Evolutionary conservation across 2,888 invertebrate genomes (phyloP).

Genomic region (Drosophila yooni): DNA sequence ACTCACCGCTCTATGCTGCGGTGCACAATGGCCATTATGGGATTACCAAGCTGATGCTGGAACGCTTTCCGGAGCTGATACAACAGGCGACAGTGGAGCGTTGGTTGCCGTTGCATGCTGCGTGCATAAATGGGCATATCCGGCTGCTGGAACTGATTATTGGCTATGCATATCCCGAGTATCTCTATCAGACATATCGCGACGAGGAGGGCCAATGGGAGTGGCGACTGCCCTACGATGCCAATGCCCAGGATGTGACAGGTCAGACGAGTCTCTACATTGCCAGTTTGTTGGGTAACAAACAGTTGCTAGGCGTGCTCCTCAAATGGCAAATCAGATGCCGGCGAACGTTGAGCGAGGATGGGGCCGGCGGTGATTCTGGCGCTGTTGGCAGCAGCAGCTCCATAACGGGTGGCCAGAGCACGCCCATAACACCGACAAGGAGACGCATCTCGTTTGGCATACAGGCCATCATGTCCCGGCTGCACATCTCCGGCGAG

Average conservation of each 20-base stretch:
- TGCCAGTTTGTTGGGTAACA: slow-evolving; percentile 93
- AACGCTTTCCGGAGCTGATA: slow-evolving; percentile 93
- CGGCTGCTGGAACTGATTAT: slow-evolving; percentile 91
- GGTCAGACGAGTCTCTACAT: slow-evolving; percentile 96
- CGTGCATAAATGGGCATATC: slow-evolving; percentile 94
- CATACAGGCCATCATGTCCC: slow-evolving; percentile 94
- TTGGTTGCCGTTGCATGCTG: slow-evolving; percentile 97
- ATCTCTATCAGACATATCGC: slow-evolving; percentile 88
- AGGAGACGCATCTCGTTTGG: slow-evolving; percentile 93
- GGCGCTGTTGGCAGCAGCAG: slow-evolving; percentile 7
- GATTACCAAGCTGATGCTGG: slow-evolving; percentile 90
- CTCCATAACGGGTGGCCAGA: slow-evolving; percentile 62
- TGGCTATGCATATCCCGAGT: slow-evolving; percentile 92
- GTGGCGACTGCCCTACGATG: slow-evolving; percentile 95
- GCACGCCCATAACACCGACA: slow-evolving; percentile 85
- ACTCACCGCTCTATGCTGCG: slow-evolving; percentile 96
- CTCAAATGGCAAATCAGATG: slow-evolving; percentile 89
- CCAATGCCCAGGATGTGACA: slow-evolving; percentile 95
- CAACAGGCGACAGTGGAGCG: slow-evolving; percentile 95
- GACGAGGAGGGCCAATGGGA: slow-evolving; percentile 91
- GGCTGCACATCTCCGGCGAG: slow-evolving; percentile 88
- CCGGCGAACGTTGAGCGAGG: slow-evolving; percentile 82
- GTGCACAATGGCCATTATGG: slow-evolving; percentile 93
- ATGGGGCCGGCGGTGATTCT: not conserved
- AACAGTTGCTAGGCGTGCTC: slow-evolving; percentile 91